Percentiles rank a stretch among this genome's conserved stretches.
Conservation (phyloP, 2,888 invertebrate genomes). For the Scaptomyza tumidula region DNA sequence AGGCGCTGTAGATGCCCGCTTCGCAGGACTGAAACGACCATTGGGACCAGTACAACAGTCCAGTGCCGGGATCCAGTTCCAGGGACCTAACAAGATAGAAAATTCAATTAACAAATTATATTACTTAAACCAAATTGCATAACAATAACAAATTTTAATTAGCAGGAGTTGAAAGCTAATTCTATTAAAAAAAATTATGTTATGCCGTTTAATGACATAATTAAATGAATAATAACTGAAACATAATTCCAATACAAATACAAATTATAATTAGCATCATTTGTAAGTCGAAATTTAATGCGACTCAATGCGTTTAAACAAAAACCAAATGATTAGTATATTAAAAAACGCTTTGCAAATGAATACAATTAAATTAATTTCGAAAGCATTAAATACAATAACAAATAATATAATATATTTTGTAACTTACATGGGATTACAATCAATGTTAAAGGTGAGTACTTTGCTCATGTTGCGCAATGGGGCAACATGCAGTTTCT, state of each 20-base stretch:
- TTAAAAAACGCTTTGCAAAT: background rate
- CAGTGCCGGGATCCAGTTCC: slow-evolving; percentile 88
- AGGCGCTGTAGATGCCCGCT: slow-evolving; percentile 88
- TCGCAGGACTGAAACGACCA: slow-evolving; percentile 85
- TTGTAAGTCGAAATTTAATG: background rate
- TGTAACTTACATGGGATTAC: slow-evolving; percentile 86
- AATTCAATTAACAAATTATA: background rate
- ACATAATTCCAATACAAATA: background rate
- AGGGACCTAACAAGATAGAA: slow-evolving; percentile 86
- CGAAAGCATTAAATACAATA: background rate
- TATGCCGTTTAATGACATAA: too few relatives aligned
- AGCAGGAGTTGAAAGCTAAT: background rate
- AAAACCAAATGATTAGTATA: background rate
- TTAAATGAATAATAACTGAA: too few relatives aligned
- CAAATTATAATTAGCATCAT: background rate
- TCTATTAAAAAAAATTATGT: too few relatives aligned
- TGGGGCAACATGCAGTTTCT: slow-evolving; percentile 89
- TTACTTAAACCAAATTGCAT: background rate
- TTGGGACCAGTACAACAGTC: slow-evolving; percentile 92
- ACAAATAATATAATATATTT: background rate
- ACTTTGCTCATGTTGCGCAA: slow-evolving; percentile 86
- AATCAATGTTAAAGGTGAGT: slow-evolving; percentile 86
- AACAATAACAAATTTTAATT: background rate
- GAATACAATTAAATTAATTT: background rate
- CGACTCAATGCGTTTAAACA: background rate